phyloP scores from a whole-genome alignment of 2,797 vertebrate genomes.

The Xiphorhynchus erythropygius region DNA sequence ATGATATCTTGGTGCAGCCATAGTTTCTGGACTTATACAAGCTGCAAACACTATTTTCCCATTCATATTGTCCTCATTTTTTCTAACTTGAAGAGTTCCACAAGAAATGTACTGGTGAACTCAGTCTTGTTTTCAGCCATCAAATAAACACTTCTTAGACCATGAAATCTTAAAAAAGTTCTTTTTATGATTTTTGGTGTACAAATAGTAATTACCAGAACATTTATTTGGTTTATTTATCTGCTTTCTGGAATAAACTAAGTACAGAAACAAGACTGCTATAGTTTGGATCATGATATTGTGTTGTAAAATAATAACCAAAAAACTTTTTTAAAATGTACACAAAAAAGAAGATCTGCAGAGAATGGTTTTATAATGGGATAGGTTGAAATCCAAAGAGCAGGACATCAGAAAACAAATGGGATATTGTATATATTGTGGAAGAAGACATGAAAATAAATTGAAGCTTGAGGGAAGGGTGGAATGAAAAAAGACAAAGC shows the following conservation, averaged over 20 bases:
- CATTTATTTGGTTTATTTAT: not conserved
- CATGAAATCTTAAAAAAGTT: not conserved
- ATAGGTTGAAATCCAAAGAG: not conserved
- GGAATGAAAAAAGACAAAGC: not conserved
- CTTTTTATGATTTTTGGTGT: rapidly evolving
- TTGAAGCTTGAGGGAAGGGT: constrained; percentile 12
- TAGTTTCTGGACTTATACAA: not conserved
- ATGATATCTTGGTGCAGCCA: not conserved
- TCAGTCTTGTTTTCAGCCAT: not conserved
- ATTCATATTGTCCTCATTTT: not conserved
- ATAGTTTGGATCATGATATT: not conserved
- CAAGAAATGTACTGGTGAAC: not conserved
- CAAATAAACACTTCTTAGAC: not conserved
- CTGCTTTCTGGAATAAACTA: not conserved
- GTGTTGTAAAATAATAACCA: not conserved
- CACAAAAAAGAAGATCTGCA: not conserved
- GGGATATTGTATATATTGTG: not conserved
- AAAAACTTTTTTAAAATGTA: not conserved
- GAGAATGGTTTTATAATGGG: not conserved
- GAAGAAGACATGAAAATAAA: constrained; percentile 35
- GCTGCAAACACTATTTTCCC: not conserved
- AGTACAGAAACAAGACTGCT: not conserved
- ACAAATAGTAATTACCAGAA: not conserved
- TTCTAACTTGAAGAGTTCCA: not conserved
- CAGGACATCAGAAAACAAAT: not conserved